Percentiles rank a stretch among this genome's conserved stretches.
Evolutionary conservation across 1,140 invertebrate genomes (phyloP).

Genomic region (Drosophila rufa): DNA sequence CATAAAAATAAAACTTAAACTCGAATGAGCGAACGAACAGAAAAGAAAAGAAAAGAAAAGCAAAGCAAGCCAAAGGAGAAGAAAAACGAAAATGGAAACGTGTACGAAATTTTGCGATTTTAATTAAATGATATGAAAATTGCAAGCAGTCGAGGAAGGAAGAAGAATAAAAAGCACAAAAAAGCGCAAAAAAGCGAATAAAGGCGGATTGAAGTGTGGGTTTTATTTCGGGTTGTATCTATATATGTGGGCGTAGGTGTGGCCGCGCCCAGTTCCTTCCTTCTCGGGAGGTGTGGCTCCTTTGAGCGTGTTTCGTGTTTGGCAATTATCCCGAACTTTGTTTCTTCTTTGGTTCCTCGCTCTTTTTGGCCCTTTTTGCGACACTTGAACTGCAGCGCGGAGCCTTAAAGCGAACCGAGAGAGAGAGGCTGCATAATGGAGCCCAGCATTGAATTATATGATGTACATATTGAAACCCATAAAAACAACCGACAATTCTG

Average conservation of each 20-base stretch:
- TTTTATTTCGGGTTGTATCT: constrained; percentile 11
- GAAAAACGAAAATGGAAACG: constrained; percentile 75
- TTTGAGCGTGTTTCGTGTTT: constrained; percentile 48
- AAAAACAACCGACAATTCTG: constrained; percentile 43
- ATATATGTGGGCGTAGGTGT: constrained; percentile 45
- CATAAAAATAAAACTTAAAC: constrained; percentile 77
- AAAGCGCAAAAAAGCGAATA: background rate
- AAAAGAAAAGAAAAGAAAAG: background rate
- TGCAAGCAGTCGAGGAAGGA: constrained; percentile 63
- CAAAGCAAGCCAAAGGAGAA: constrained; percentile 38
- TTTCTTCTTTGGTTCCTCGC: background rate
- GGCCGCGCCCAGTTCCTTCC: constrained; percentile 47
- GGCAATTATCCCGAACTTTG: constrained; percentile 54
- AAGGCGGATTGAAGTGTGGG: constrained; percentile 7
- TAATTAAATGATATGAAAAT: constrained; percentile 84
- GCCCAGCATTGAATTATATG: constrained; percentile 49
- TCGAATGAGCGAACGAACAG: constrained; percentile 18
- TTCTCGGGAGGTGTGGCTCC: constrained; percentile 20
- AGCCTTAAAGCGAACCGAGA: constrained; percentile 9
- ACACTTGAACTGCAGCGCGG: constrained; percentile 46
- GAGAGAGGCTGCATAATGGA: constrained; percentile 33
- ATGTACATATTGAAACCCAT: constrained; percentile 42
- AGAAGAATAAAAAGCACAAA: constrained; percentile 14
- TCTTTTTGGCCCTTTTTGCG: constrained; percentile 35
- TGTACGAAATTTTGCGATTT: constrained; percentile 83